A percentile compares a stretch with the other conserved stretches of the same genome.
These are phyloP conservation scores for Promerops cafer DNA, from an alignment of 2,113 vertebrate species.

Conservation along the genomic window DNA sequence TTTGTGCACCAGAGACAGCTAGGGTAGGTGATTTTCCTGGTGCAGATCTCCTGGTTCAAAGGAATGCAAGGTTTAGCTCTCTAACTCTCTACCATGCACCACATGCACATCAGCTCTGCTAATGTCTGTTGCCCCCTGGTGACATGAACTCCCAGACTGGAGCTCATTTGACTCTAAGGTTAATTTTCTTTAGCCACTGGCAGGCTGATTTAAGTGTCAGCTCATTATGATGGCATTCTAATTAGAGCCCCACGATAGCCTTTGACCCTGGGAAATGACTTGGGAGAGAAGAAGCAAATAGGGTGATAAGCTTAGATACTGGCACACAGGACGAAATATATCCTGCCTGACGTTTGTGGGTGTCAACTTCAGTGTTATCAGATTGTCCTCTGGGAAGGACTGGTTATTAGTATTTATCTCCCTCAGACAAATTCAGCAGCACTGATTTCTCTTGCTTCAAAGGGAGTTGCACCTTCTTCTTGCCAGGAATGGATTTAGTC, in stretches of 20 bases:
- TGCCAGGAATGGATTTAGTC: slow-evolving; percentile 3
- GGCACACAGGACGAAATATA: background rate
- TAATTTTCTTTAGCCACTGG: slow-evolving; percentile 60
- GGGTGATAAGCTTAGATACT: slow-evolving; percentile 22
- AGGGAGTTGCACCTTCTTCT: slow-evolving; percentile 24
- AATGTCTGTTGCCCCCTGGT: background rate
- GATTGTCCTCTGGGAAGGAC: slow-evolving; percentile 49
- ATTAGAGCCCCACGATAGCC: slow-evolving; percentile 45
- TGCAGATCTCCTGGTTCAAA: background rate
- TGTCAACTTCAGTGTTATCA: slow-evolving; percentile 40
- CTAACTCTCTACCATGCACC: background rate
- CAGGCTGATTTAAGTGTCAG: slow-evolving; percentile 53
- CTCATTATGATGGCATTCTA: slow-evolving; percentile 59
- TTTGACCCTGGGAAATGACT: slow-evolving; percentile 51
- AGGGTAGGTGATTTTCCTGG: background rate
- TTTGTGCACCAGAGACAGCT: background rate
- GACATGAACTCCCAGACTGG: slow-evolving; percentile 2
- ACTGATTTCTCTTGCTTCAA: slow-evolving; percentile 14
- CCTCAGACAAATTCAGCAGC: background rate
- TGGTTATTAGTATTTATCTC: slow-evolving; percentile 56
- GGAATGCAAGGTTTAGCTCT: background rate
- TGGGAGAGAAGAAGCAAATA: slow-evolving; percentile 37
- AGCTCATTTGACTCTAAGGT: slow-evolving; percentile 52
- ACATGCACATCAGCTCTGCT: background rate
- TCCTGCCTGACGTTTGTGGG: background rate